A percentile compares a stretch with the other conserved stretches of the same genome.
Evolutionary conservation across 64 coral and sea anemone species (phyloP).

Genomic region (Actinia equina): DNA sequence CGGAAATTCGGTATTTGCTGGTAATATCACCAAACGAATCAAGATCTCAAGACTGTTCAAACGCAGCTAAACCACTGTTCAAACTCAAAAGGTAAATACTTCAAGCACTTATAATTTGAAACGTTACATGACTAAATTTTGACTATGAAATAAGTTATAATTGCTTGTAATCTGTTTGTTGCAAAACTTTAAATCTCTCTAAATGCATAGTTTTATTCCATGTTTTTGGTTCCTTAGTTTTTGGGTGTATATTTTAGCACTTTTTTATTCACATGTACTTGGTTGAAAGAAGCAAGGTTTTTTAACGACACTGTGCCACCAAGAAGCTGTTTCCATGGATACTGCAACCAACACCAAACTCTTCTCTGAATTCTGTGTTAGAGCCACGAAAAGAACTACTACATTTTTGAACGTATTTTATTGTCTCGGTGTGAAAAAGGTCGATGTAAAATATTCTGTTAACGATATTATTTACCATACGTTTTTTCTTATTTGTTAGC

Average conservation of each 20-base stretch:
- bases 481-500: no score
- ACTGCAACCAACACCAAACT: not conserved
- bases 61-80: not conserved
- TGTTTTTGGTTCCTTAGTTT: not conserved
- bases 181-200: no score
- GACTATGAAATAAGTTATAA: not conserved
- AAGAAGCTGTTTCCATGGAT: not conserved
- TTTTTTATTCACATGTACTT: not conserved
- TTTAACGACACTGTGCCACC: not conserved
- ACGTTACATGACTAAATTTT: not conserved
- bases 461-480: no score
- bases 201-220: not conserved
- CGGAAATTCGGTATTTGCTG: not conserved
- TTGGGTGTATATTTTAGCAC: no score
- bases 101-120: not conserved
- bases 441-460: no score
- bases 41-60: not conserved
- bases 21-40: constrained; percentile 11
- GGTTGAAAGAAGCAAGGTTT: not conserved
- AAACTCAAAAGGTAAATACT: not conserved
- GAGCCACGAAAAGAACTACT: not conserved
- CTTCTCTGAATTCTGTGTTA: not conserved
- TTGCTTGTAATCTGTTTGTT: not conserved
- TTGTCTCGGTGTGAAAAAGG: no score
- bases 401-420: no score